These are phyloP conservation scores for Aleiodes alternator DNA, from an alignment of 2,888 invertebrate species.

Conservation along the genomic window DNA sequence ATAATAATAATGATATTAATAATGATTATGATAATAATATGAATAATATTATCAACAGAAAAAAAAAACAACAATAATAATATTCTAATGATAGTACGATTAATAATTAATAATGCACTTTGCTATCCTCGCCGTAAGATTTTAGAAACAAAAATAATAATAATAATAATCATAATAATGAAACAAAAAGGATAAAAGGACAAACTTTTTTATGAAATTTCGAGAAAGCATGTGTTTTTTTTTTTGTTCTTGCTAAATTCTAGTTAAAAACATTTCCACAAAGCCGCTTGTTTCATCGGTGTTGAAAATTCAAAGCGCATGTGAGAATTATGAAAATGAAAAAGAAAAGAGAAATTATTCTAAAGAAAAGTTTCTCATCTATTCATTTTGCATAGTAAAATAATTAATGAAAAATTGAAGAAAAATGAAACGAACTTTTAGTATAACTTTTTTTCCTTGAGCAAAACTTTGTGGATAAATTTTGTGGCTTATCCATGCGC, in stretches of 20 bases:
- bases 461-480: too few species aligned
- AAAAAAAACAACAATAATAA: slow-evolving; percentile 30
- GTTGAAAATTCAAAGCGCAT: slow-evolving; percentile 20
- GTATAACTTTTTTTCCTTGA: too few species aligned
- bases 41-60: not conserved
- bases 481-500: not conserved
- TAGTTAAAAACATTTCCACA: not conserved
- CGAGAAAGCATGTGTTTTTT: not conserved
- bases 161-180: not conserved
- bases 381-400: not conserved
- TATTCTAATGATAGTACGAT: slow-evolving; percentile 39
- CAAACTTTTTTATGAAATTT: slow-evolving; percentile 41
- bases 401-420: not conserved
- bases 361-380: not conserved
- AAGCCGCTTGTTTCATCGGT: slow-evolving; percentile 19
- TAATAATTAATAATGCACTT: slow-evolving; percentile 45
- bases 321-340: not conserved
- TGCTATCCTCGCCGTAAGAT: slow-evolving; percentile 44
- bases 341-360: not conserved
- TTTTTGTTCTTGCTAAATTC: not conserved
- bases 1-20: slow-evolving; percentile 25
- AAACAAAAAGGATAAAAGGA: not conserved
- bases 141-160: slow-evolving; percentile 28
- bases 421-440: not conserved
- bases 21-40: slow-evolving; percentile 28